Conservation (phyloP, 2,797 vertebrate species). For the Cirrhinus molitorella region DNA sequence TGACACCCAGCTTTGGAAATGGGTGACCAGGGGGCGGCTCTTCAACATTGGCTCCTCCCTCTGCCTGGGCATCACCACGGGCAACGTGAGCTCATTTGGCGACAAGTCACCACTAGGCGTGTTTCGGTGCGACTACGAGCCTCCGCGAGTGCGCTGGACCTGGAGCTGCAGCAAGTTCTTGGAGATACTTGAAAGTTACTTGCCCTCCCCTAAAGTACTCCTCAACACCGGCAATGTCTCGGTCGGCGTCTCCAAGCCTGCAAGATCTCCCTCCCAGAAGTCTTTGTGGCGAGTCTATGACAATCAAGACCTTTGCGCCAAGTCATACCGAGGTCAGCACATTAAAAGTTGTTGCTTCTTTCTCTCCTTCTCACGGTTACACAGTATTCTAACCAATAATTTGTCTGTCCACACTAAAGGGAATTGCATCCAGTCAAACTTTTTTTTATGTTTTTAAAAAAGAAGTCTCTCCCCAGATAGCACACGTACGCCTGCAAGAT, state of each 20-base stretch:
- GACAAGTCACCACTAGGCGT: conserved; percentile 77
- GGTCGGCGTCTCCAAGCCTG: conserved; percentile 41
- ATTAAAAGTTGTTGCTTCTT: neutral
- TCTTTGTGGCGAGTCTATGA: conserved; percentile 84
- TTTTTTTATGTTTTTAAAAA: too few species aligned
- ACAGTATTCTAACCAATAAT: neutral
- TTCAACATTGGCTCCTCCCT: conserved; percentile 91
- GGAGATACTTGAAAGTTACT: conserved; percentile 83
- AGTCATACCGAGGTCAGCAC: conserved; percentile 84
- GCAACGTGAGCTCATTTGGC: conserved; percentile 65
- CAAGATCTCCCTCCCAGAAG: conserved; percentile 66
- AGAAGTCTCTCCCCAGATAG: too few species aligned
- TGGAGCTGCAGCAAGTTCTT: conserved; percentile 87
- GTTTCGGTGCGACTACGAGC: conserved; percentile 90
- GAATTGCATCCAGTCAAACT: neutral
- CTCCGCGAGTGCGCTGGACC: conserved; percentile 87
- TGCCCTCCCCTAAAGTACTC: conserved; percentile 68
- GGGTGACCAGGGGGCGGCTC: conserved; percentile 93
- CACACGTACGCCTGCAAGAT: too few species aligned
- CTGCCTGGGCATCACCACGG: conserved; percentile 85
- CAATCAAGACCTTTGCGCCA: conserved; percentile 86
- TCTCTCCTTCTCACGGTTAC: neutral
- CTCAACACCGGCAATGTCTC: conserved; percentile 51
- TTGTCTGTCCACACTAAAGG: neutral
- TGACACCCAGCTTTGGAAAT: conserved; percentile 90